These are phyloP conservation scores for Drosophila quinaria DNA, from an alignment of 2,888 invertebrate genomes.

Conservation along the genomic window DNA sequence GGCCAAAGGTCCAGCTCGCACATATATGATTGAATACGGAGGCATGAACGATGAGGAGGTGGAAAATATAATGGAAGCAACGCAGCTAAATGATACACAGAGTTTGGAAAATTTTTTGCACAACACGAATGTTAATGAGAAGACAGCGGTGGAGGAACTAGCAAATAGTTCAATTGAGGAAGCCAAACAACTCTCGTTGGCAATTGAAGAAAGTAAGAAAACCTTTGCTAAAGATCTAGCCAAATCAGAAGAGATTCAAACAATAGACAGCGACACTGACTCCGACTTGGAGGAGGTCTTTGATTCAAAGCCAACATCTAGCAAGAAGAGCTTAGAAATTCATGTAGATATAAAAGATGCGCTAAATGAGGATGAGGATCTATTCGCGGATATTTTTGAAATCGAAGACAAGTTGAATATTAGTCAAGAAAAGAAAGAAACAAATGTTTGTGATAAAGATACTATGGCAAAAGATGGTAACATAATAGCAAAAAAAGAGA, in stretches of 20 bases:
- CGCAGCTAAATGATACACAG: constrained; percentile 72
- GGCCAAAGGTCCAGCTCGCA: constrained; percentile 88
- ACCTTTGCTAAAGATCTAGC: not conserved
- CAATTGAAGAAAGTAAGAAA: constrained; percentile 47
- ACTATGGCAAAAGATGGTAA: not conserved
- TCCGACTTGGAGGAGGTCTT: constrained; percentile 57
- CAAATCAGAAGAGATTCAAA: constrained; percentile 15
- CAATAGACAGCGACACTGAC: constrained; percentile 61
- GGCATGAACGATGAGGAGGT: constrained; percentile 91
- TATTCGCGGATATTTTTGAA: constrained; percentile 91
- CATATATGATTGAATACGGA: constrained; percentile 92
- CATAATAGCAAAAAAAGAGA: not conserved
- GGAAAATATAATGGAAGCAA: constrained; percentile 86
- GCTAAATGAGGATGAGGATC: constrained; percentile 87
- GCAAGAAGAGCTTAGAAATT: constrained; percentile 80
- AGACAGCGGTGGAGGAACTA: constrained; percentile 3
- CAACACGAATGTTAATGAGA: constrained; percentile 7
- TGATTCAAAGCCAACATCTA: constrained; percentile 15
- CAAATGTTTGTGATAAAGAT: not conserved
- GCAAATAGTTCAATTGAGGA: constrained; percentile 50
- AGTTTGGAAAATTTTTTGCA: constrained; percentile 43
- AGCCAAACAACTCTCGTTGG: constrained; percentile 51
- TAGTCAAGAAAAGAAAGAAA: not conserved
- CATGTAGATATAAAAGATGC: constrained; percentile 86
- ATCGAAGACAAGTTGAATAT: constrained; percentile 15